Conservation (phyloP, 2,113 vertebrate genomes). For the Eupsittula cactorum region DNA sequence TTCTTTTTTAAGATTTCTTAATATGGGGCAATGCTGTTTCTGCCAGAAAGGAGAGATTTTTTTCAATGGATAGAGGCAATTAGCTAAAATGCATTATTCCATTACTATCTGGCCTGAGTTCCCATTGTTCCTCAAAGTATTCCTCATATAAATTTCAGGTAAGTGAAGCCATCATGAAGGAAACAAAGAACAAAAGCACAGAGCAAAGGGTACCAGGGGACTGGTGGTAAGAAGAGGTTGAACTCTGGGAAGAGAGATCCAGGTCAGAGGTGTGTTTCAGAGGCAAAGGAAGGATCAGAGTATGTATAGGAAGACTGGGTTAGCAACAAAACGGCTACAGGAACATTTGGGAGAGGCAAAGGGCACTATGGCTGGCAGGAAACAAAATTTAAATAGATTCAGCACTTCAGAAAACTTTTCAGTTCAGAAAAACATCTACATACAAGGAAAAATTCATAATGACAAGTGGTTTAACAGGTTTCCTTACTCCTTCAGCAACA, state of each 20-base stretch:
- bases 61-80: neutral
- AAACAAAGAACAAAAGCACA: neutral
- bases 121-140: neutral
- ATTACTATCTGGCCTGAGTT: neutral
- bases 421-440: neutral
- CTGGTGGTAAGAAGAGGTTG: neutral
- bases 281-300: neutral
- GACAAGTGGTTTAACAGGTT: neutral
- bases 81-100: slow-evolving; percentile 19
- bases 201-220: neutral
- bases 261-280: neutral
- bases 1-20: neutral
- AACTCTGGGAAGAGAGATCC: neutral
- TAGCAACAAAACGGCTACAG: neutral
- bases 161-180: neutral
- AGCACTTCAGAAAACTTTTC: neutral
- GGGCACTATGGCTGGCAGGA: neutral
- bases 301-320: neutral
- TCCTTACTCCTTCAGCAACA: neutral
- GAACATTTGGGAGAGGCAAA: neutral
- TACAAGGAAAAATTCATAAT: neutral
- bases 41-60: neutral
- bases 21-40: neutral
- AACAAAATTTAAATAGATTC: neutral
- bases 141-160: neutral